Base-by-base conservation (phyloP, 2,797 vertebrate species). In the Florisuga fusca region DNA sequence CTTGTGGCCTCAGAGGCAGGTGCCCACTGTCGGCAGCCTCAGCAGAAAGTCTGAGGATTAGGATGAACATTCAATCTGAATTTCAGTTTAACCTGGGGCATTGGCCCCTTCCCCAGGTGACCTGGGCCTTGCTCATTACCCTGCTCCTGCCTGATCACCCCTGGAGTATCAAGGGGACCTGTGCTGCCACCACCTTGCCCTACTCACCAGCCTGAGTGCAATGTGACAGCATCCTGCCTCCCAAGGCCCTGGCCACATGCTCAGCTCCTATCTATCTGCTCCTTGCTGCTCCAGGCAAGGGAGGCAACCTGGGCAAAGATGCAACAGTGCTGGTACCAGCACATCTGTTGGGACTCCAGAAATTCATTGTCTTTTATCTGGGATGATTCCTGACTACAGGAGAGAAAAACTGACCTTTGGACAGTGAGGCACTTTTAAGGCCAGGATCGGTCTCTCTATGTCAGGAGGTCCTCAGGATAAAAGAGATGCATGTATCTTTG, bases 1-100 rank as follows among this genome's bases (percentile, higher is more conserved):
- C 92, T 88, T 90, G 90, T 93, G 93, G 94, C 86, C 77, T 93
- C 73, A 87, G 80, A 90, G 89, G 90, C 96, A 96, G 96, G 91
- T 94, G 86, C 84, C 90, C 84, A 89, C 73, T 86, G n/a, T 62
- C 0, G 18, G 78, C 96, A 90, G 76, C 50, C 85, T 87, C 89
- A 93, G 92, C 87, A 94, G 64, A 74, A 89, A 91, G 64, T 58
- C 29, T 38, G 18, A 78, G 41, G 46, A 57, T 87, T 57, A 59
- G 75, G 86, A 77, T 7, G 26, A 89, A 74, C 57, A 26, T 34
- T 36, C 84, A 92, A 85, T 15, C 34, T 0, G 26, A 83, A 90
- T 77, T 85, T 54, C 68, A 71, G 72, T 71, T 84, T 36, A 21
- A 20, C 6, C 31, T 6, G 2, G 26, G 31, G 14, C 54, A 67